Conservation (phyloP, 1,140 invertebrate genomes). For the Ephestia elutella region DNA sequence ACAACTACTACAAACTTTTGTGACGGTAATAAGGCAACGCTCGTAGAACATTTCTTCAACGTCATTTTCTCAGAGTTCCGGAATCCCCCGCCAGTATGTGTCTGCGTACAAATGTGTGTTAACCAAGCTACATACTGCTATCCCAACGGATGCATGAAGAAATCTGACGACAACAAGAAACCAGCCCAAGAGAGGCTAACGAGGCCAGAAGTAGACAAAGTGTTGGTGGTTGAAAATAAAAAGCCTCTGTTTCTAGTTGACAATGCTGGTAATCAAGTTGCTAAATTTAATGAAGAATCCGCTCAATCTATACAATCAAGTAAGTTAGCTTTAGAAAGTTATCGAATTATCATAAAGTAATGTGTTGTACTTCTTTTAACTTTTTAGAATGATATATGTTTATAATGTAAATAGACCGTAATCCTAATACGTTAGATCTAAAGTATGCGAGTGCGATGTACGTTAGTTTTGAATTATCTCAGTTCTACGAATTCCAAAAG, state of each 20-base stretch:
- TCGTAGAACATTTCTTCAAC: slow-evolving; percentile 58
- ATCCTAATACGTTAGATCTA: no score
- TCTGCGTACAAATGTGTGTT: slow-evolving; percentile 57
- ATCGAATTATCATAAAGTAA: no score
- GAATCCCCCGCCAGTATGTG: slow-evolving; percentile 39
- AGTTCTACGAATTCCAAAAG: no score
- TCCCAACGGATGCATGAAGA: slow-evolving; percentile 54
- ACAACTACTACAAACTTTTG: slow-evolving; percentile 1
- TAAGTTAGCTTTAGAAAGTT: no score
- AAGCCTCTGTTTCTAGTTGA: slow-evolving; percentile 38
- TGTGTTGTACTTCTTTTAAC: no score
- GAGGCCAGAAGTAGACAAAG: slow-evolving; percentile 12
- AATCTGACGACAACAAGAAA: slow-evolving; percentile 21
- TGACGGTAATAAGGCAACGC: slow-evolving; percentile 18
- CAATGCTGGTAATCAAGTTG: slow-evolving; percentile 10
- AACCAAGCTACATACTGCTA: slow-evolving; percentile 56
- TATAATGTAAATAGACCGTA: no score
- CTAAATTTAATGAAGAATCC: neutral
- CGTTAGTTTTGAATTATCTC: no score
- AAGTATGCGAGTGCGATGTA: no score
- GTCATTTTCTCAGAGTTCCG: slow-evolving; percentile 55
- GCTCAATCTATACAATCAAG: neutral
- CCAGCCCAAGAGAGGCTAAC: neutral
- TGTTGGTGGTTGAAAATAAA: slow-evolving; percentile 23
- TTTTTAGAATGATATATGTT: no score